phyloP scores from a whole-genome alignment of 1,140 invertebrate species.

The Probaryconus sp. region DNA sequence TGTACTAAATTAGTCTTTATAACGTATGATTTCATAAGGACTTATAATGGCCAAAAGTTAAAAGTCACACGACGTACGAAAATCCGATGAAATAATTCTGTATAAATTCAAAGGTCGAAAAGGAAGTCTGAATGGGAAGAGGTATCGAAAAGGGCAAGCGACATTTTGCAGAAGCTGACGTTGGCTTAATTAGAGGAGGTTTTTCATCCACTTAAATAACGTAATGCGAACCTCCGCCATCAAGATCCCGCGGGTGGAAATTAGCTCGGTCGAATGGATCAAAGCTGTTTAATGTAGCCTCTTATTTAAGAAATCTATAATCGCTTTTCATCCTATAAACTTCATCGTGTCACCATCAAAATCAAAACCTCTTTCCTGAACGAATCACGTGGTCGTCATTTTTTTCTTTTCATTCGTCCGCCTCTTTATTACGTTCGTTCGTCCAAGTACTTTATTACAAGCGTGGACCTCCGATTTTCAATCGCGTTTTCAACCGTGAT shows the following conservation, averaged over 20 bases:
- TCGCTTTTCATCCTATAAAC: slow-evolving; percentile 62
- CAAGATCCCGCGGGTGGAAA: slow-evolving; percentile 71
- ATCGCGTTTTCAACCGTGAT: slow-evolving; percentile 25
- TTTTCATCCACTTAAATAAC: slow-evolving; percentile 74
- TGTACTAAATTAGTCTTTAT: no score
- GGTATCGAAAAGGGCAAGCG: slow-evolving; percentile 68
- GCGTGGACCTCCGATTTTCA: slow-evolving; percentile 9
- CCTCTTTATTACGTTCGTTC: no score
- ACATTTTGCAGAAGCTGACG: slow-evolving; percentile 66
- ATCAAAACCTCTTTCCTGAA: slow-evolving; percentile 49
- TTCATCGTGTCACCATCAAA: slow-evolving; percentile 51
- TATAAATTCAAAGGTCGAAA: slow-evolving; percentile 22
- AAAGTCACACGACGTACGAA: no score
- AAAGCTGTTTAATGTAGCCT: slow-evolving; percentile 75
- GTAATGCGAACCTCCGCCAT: slow-evolving; percentile 71
- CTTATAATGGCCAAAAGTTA: no score
- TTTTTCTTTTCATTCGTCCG: slow-evolving; percentile 11
- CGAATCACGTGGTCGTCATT: not conserved
- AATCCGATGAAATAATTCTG: no score
- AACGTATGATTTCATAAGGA: no score
- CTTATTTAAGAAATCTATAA: slow-evolving; percentile 77
- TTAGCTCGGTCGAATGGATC: slow-evolving; percentile 73
- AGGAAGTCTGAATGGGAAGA: slow-evolving; percentile 58
- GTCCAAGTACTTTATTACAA: no score
- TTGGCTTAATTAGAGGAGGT: slow-evolving; percentile 75